Conservation (phyloP, 2,113 vertebrate genomes). For the Neotoma lepida region DNA sequence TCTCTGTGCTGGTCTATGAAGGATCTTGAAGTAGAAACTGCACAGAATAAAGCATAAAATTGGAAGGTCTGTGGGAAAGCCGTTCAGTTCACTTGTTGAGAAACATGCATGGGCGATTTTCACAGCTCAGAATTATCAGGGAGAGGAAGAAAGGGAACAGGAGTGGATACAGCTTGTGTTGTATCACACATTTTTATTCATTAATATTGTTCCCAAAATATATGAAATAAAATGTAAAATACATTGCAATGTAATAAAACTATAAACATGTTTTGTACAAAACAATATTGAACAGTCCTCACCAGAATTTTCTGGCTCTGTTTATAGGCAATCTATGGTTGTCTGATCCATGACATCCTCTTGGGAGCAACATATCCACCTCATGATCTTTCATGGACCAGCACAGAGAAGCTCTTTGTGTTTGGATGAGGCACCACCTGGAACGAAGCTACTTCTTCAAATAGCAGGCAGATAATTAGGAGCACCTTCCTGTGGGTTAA, state of each 20-base stretch:
- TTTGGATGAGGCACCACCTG: background rate
- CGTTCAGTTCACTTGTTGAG: constrained; percentile 40
- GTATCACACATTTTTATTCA: constrained; percentile 3
- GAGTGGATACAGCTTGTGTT: constrained; percentile 29
- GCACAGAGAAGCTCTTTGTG: background rate
- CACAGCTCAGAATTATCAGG: constrained; percentile 29
- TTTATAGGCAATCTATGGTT: constrained; percentile 32
- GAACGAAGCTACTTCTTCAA: background rate
- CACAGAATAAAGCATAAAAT: background rate
- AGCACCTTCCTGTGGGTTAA: background rate
- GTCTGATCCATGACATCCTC: background rate
- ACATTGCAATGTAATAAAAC: constrained; percentile 46
- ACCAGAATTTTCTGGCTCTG: background rate
- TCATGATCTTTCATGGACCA: background rate
- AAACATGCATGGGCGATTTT: constrained; percentile 40
- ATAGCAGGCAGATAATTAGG: background rate
- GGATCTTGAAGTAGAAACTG: background rate
- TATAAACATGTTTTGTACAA: constrained; percentile 31
- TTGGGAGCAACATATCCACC: background rate
- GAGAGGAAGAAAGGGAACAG: constrained; percentile 22
- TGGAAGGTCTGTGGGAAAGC: constrained; percentile 31
- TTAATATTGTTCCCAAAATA: constrained; percentile 1
- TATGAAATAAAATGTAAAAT: constrained; percentile 27
- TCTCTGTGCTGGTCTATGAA: background rate
- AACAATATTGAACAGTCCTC: background rate